Conservation (phyloP, 2,888 invertebrate species). For the Frankliniella intonsa region DNA sequence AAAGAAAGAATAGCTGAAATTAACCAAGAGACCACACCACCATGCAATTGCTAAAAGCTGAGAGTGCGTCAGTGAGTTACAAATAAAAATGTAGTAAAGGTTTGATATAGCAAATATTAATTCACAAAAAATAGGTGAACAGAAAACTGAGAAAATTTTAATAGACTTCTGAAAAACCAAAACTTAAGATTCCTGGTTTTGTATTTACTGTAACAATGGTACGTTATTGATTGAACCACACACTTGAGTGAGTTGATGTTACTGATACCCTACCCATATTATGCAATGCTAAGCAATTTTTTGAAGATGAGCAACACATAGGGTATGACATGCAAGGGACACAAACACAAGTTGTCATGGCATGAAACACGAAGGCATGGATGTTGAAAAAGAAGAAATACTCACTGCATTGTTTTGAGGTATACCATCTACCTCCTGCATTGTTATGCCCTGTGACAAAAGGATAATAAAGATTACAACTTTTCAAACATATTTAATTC, state of each 20-base stretch:
- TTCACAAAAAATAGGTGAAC: neutral
- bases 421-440: slow-evolving; percentile 58
- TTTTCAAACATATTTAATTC: neutral
- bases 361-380: neutral
- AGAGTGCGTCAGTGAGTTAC: neutral
- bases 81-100: too few relatives aligned
- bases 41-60: slow-evolving; percentile 27
- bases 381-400: slow-evolving; percentile 36
- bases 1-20: slow-evolving; percentile 37
- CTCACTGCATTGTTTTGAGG: slow-evolving; percentile 56
- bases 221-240: neutral
- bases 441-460: slow-evolving; percentile 46
- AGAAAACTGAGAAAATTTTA: neutral
- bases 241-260: slow-evolving; percentile 2
- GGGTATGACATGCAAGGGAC: neutral
- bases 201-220: too few relatives aligned
- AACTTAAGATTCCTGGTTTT: neutral
- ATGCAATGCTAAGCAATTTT: slow-evolving; percentile 2
- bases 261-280: slow-evolving; percentile 14
- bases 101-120: too few relatives aligned
- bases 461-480: neutral
- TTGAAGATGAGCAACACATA: neutral
- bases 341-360: neutral
- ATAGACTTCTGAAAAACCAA: neutral
- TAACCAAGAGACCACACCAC: slow-evolving; percentile 38